phyloP scores from a whole-genome alignment of 23 tunicate species.

The Oikopleura dioica region DNA sequence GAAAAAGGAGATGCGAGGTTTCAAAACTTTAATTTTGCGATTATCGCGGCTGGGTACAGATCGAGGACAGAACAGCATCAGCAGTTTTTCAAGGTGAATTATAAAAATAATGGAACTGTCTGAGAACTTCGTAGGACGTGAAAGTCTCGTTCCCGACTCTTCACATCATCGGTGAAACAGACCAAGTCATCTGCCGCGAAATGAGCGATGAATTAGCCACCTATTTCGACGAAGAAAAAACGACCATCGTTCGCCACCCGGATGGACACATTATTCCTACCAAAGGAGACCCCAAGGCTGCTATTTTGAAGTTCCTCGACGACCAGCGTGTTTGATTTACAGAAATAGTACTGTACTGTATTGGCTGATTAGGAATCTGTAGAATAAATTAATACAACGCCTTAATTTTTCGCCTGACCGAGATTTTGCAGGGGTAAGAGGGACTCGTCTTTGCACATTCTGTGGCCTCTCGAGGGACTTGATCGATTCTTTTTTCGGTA shows the following conservation, averaged over 20 bases:
- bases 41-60: slow-evolving; percentile 4
- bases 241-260: background rate
- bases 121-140: background rate
- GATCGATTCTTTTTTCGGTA: too few species aligned
- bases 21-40: background rate
- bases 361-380: too few species aligned
- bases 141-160: slow-evolving; percentile 1
- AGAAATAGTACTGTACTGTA: too few species aligned
- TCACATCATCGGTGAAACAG: background rate
- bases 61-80: background rate
- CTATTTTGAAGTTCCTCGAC: background rate
- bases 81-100: background rate
- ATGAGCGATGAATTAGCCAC: background rate
- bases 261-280: background rate
- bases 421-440: too few species aligned
- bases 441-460: too few species aligned
- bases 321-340: too few species aligned
- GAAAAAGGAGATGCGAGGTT: background rate
- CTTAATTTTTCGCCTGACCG: too few species aligned
- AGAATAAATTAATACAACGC: too few species aligned
- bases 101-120: background rate
- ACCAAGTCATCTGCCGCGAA: slow-evolving; percentile 3
- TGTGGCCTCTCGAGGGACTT: too few species aligned
- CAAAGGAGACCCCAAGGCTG: background rate
- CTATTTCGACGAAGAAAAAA: background rate